These are phyloP conservation scores for Agrochola macilenta DNA, from an alignment of 2,888 invertebrate species.

Conservation along the genomic window DNA sequence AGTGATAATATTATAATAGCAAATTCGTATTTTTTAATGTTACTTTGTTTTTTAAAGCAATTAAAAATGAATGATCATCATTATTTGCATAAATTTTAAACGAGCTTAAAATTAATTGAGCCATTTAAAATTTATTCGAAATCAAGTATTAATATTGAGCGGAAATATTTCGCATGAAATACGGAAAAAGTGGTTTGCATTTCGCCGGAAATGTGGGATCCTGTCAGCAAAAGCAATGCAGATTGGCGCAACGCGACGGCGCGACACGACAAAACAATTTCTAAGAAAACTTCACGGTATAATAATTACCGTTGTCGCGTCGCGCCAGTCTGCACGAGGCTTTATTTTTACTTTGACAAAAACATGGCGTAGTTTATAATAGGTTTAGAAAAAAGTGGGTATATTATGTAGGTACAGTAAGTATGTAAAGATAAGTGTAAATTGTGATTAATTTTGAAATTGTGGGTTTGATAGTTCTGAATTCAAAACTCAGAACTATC, in stretches of 20 bases:
- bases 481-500: too few relatives aligned
- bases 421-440: neutral
- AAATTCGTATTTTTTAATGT: neutral
- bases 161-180: conserved; percentile 20
- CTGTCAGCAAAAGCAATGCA: conserved; percentile 37
- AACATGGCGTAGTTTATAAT: neutral
- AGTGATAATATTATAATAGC: too few relatives aligned
- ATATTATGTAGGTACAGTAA: neutral
- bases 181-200: conserved; percentile 39
- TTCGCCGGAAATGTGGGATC: conserved; percentile 9
- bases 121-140: conserved; percentile 21
- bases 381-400: neutral
- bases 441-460: neutral
- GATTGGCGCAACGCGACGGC: too few relatives aligned
- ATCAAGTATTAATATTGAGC: conserved; percentile 22
- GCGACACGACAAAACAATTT: too few relatives aligned
- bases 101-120: too few relatives aligned
- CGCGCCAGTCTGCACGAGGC: too few relatives aligned
- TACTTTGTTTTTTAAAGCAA: neutral
- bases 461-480: too few relatives aligned
- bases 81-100: neutral
- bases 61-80: neutral
- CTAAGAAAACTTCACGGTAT: too few relatives aligned
- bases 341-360: conserved; percentile 1
- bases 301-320: too few relatives aligned